Conservation (phyloP, 2,888 invertebrate genomes). For the Lagria hirta region DNA sequence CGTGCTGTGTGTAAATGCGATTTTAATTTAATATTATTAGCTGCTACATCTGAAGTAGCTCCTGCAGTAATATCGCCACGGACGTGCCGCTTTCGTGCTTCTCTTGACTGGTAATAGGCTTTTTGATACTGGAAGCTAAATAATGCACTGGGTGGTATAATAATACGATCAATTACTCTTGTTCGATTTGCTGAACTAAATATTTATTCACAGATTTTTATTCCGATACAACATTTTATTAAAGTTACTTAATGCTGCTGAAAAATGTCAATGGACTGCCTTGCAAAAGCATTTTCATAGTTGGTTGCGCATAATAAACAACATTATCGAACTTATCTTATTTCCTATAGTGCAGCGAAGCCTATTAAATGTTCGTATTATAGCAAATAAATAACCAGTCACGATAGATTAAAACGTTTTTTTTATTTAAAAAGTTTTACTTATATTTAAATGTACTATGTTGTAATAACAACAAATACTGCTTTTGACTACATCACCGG, state of each 20-base stretch:
- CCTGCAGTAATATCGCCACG: slow-evolving; percentile 18
- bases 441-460: too few relatives aligned
- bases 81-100: slow-evolving; percentile 16
- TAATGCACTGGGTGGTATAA: too few relatives aligned
- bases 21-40: slow-evolving; percentile 32
- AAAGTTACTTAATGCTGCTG: slow-evolving; percentile 17
- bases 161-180: too few relatives aligned
- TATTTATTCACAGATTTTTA: too few relatives aligned
- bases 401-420: too few relatives aligned
- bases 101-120: slow-evolving; percentile 18
- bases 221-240: slow-evolving; percentile 16
- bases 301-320: slow-evolving; percentile 33
- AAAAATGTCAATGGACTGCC: slow-evolving; percentile 34
- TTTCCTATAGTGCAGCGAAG: slow-evolving; percentile 24
- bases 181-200: too few relatives aligned
- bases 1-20: slow-evolving; percentile 28
- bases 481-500: too few relatives aligned
- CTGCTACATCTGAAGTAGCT: slow-evolving; percentile 24
- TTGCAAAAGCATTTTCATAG: slow-evolving; percentile 31
- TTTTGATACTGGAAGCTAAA: slow-evolving; percentile 10
- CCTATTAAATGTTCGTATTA: too few relatives aligned
- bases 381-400: too few relatives aligned
- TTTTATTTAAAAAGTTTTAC: too few relatives aligned
- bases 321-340: slow-evolving; percentile 29
- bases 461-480: too few relatives aligned